These are phyloP conservation scores for Catalaphyllia jardinei DNA, from an alignment of 64 coral and sea anemone genomes.

Conservation along the genomic window DNA sequence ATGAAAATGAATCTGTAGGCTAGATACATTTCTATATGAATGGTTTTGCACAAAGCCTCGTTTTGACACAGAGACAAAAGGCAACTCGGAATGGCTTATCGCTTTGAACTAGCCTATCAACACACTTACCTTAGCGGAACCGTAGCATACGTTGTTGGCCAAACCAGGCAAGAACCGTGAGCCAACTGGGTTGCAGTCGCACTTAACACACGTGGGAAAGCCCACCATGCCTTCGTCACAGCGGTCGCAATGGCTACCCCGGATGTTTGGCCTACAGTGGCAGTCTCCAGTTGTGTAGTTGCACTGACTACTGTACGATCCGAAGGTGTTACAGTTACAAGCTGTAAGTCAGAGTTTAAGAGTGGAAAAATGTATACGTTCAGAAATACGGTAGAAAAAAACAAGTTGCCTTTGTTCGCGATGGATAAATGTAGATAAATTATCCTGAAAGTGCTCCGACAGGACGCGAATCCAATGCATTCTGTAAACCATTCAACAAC, in stretches of 20 bases:
- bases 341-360: not conserved
- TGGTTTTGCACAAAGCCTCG: too few relatives aligned
- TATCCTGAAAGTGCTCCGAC: too few relatives aligned
- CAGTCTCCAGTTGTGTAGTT: constrained; percentile 46
- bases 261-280: constrained; percentile 45
- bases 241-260: constrained; percentile 40
- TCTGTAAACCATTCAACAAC: too few relatives aligned
- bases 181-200: constrained; percentile 53
- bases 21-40: too few relatives aligned
- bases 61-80: too few relatives aligned
- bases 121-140: constrained; percentile 11
- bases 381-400: not conserved
- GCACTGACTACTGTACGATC: constrained; percentile 36
- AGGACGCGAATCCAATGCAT: too few relatives aligned
- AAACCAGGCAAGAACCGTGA: constrained; percentile 19
- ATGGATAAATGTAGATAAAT: too few relatives aligned
- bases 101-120: not conserved
- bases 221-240: constrained; percentile 48
- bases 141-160: constrained; percentile 4
- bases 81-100: too few relatives aligned
- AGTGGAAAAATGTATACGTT: not conserved
- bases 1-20: too few relatives aligned
- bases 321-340: constrained; percentile 42
- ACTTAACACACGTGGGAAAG: constrained; percentile 41
- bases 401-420: too few relatives aligned